Base-by-base conservation (phyloP, 1,140 invertebrate species). In the Charaxes varanes region DNA sequence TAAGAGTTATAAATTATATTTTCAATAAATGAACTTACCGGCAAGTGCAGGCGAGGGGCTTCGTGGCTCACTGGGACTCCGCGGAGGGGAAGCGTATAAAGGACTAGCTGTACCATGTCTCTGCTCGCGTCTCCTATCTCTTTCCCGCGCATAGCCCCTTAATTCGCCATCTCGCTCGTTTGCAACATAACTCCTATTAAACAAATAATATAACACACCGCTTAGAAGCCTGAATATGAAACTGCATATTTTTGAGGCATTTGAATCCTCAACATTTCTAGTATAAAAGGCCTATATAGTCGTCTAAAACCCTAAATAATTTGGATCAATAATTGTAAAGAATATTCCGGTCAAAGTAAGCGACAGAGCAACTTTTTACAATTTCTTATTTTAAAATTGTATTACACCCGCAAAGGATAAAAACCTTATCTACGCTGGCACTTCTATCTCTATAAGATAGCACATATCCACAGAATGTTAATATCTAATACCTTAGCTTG, bases 61-160 rank as follows among this genome's bases (percentile, higher is more conserved):
- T 43, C 86, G 79, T 15, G 93, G 92, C 73, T 90, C 92, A 45
- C 91, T 86, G n/a, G 94, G 94, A 30, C 92, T 94, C 36, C 92
- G 89, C 1, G 93, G 92, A 6, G 93, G 93, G 30, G 92, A 93
- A 1, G 93, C 92, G 62, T 95, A 95, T 15, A 94, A 88, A 1
- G 94, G 94, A 53, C 85, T 87, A 44, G 80, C 69, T 50, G 45
- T 51, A n/a, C 59, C 66, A 45, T 70, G 70, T 1, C 69, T 44
- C 27, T 62, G 55, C 18, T 73, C 67, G 6, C 70, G 56, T 6
- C 62, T 10, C 14, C 68, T 53, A 44, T 72, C 70, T 2, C 60
- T 38, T 27, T 61, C 68, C 13, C 51, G 45, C 49, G 54, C 66
- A 46, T 70, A 69, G 0, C 67, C 70, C 4, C 59, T 55, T 0